Percentiles rank a stretch among this genome's conserved stretches.
phyloP scores from a whole-genome alignment of 1,140 invertebrate species.

The Orius insidiosus region DNA sequence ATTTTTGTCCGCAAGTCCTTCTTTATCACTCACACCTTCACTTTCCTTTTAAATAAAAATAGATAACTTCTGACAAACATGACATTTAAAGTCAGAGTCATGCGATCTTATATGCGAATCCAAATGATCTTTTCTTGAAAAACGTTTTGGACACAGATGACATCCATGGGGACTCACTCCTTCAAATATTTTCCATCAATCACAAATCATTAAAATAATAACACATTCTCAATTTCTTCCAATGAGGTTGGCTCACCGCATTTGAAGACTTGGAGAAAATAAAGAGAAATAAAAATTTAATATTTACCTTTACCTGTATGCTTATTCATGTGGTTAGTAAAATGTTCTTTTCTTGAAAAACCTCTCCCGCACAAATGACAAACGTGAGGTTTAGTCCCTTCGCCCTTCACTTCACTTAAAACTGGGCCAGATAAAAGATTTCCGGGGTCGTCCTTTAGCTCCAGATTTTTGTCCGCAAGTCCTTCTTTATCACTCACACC shows the following conservation, averaged over 20 bases:
- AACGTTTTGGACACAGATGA: conserved; percentile 52
- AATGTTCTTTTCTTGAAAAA: conserved; percentile 49
- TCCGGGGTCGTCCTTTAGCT: conserved; percentile 33
- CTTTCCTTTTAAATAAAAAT: too few relatives aligned
- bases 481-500: background rate
- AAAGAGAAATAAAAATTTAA: too few relatives aligned
- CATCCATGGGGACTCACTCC: conserved; percentile 20
- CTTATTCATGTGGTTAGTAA: conserved; percentile 46
- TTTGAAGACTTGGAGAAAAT: too few relatives aligned
- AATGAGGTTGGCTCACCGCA: too few relatives aligned
- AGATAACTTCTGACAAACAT: too few relatives aligned
- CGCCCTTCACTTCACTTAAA: background rate
- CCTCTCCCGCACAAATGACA: conserved; percentile 48
- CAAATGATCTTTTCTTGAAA: conserved; percentile 57
- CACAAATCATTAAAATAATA: too few relatives aligned
- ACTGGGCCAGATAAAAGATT: conserved; percentile 22
- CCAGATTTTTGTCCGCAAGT: conserved; percentile 46
- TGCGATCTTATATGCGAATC: conserved; percentile 60
- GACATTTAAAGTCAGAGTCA: conserved; percentile 47
- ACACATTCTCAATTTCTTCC: too few relatives aligned
- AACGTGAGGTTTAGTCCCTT: background rate
- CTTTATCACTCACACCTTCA: background rate
- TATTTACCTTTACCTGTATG: conserved; percentile 33
- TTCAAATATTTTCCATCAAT: too few relatives aligned
- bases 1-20: conserved; percentile 38